These are phyloP conservation scores for Charina bottae DNA, from an alignment of 2,113 vertebrate genomes.

Conservation along the genomic window DNA sequence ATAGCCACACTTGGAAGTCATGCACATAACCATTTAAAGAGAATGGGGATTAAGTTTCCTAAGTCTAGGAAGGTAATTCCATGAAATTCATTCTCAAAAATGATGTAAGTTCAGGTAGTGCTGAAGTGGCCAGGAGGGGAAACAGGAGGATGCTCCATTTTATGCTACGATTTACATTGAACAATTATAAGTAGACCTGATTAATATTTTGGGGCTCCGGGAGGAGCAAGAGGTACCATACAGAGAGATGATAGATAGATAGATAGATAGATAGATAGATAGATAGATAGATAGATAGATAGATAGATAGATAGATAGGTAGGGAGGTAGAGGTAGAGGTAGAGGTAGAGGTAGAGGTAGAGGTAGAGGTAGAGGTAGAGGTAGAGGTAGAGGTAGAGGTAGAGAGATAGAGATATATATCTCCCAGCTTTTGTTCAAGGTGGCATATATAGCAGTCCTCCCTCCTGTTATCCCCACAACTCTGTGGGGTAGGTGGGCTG, in stretches of 20 bases:
- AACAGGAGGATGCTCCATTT: background rate
- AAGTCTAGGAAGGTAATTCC: background rate
- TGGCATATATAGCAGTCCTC: background rate
- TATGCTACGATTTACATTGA: background rate
- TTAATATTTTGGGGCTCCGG: background rate
- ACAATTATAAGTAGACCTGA: background rate
- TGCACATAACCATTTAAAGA: background rate
- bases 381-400: too few species aligned
- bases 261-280: too few species aligned
- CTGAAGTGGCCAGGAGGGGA: background rate
- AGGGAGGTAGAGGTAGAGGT: too few species aligned
- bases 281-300: too few species aligned
- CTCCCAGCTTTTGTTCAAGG: background rate
- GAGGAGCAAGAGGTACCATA: background rate
- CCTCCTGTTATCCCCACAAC: background rate
- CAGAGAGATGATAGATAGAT: too few species aligned
- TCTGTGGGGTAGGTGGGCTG: background rate
- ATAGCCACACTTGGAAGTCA: background rate
- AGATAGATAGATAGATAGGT: too few species aligned
- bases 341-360: too few species aligned
- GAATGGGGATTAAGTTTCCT: background rate
- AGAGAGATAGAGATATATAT: too few species aligned
- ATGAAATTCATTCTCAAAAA: background rate
- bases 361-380: too few species aligned
- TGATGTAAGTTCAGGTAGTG: background rate